phyloP scores from a whole-genome alignment of 2,888 invertebrate species.

The Hololepta plana region DNA sequence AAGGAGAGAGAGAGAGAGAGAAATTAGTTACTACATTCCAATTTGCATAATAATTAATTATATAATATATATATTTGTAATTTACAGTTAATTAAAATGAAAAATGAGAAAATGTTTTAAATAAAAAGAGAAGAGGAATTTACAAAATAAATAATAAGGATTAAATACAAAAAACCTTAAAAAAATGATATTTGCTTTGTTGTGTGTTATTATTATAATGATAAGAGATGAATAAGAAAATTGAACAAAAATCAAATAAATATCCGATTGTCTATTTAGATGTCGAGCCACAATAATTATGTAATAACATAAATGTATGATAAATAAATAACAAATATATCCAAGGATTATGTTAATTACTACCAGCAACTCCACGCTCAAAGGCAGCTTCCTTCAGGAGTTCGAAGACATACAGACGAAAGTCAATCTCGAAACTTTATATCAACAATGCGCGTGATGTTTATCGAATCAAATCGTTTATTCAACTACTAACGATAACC shows the following conservation, averaged over 20 bases:
- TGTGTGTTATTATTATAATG: constrained; percentile 25
- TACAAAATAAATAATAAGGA: constrained; percentile 7
- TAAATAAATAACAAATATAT: constrained; percentile 18
- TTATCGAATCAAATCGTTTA: too few species aligned
- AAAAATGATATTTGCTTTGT: constrained; percentile 19
- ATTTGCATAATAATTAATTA: background rate
- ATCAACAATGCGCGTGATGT: too few species aligned
- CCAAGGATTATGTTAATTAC: too few species aligned
- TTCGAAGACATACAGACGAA: too few species aligned
- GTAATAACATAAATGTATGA: constrained; percentile 29
- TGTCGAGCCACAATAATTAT: constrained; percentile 29
- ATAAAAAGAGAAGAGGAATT: background rate
- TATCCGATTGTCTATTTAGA: constrained; percentile 26
- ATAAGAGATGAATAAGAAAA: constrained; percentile 11
- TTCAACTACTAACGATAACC: too few species aligned
- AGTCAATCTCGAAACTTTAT: too few species aligned
- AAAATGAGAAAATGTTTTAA: background rate
- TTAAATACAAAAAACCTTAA: constrained; percentile 10
- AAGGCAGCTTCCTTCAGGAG: too few species aligned
- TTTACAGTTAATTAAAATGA: background rate
- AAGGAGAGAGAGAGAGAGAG: constrained; percentile 8
- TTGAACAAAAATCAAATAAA: constrained; percentile 20
- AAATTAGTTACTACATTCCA: constrained; percentile 8
- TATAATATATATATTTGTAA: background rate
- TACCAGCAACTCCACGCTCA: too few species aligned